These are phyloP conservation scores for Eptesicus fuscus DNA, from an alignment of 2,113 vertebrate species.

Conservation along the genomic window DNA sequence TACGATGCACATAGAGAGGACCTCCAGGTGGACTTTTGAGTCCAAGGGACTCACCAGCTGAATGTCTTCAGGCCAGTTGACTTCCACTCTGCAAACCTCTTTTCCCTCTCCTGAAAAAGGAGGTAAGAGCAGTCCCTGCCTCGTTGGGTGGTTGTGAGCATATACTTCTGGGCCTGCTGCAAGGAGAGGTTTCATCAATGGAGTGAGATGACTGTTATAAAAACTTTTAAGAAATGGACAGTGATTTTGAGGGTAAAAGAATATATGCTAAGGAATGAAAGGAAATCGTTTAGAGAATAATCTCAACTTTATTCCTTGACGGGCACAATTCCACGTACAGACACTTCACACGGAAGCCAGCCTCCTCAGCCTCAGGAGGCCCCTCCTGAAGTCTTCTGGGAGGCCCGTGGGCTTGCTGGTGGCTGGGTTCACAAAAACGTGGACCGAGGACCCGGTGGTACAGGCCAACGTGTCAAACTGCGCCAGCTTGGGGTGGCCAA, in stretches of 20 bases:
- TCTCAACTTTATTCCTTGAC: background rate
- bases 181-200: background rate
- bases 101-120: background rate
- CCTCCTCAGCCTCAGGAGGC: constrained; percentile 11
- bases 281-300: background rate
- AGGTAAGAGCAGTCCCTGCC: background rate
- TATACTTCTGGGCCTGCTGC: background rate
- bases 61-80: background rate
- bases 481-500: background rate
- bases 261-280: background rate
- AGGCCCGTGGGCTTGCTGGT: background rate
- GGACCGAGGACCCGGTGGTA: background rate
- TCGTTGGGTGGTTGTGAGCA: background rate
- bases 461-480: constrained; percentile 35
- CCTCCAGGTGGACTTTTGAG: background rate
- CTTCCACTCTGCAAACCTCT: background rate
- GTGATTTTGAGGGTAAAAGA: background rate
- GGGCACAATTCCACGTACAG: background rate
- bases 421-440: constrained; percentile 46
- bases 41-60: background rate
- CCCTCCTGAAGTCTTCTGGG: constrained; percentile 31
- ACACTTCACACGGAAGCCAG: fast-evolving
- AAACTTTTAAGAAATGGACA: background rate
- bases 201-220: background rate
- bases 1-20: background rate